Conservation (phyloP, 2,113 vertebrate genomes). For the Nycticebus coucang region DNA sequence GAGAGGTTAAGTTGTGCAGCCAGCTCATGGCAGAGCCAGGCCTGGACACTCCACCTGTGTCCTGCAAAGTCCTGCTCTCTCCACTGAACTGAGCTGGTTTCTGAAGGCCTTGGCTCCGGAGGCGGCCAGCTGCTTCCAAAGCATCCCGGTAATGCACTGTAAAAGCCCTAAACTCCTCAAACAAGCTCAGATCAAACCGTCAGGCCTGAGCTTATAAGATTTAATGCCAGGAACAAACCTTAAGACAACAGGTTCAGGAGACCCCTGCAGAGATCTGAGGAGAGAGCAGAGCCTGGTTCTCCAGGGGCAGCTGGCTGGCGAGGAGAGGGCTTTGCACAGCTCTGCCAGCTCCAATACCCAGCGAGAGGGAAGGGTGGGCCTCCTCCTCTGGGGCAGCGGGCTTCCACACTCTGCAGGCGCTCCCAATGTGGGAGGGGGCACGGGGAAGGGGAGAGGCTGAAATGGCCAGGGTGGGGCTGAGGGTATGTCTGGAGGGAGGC, state of each 20-base stretch:
- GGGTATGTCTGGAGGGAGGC: no score
- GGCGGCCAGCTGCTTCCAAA: not conserved
- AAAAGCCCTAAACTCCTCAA: conserved; percentile 37
- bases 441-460: not conserved
- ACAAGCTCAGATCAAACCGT: conserved; percentile 31
- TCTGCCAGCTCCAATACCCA: not conserved
- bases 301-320: not conserved
- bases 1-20: not conserved
- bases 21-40: rapidly evolving
- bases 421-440: no score
- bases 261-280: conserved; percentile 17
- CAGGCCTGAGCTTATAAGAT: not conserved
- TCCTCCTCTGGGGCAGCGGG: not conserved
- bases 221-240: conserved; percentile 41
- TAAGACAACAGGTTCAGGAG: conserved; percentile 32
- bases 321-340: not conserved
- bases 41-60: no score
- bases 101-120: not conserved
- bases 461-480: not conserved
- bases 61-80: not conserved
- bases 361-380: not conserved
- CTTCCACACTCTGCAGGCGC: not conserved
- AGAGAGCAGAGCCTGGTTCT: not conserved
- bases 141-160: not conserved
- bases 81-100: no score